Evolutionary conservation across 1,140 invertebrate genomes (phyloP).

Genomic region (Ylistrum balloti): DNA sequence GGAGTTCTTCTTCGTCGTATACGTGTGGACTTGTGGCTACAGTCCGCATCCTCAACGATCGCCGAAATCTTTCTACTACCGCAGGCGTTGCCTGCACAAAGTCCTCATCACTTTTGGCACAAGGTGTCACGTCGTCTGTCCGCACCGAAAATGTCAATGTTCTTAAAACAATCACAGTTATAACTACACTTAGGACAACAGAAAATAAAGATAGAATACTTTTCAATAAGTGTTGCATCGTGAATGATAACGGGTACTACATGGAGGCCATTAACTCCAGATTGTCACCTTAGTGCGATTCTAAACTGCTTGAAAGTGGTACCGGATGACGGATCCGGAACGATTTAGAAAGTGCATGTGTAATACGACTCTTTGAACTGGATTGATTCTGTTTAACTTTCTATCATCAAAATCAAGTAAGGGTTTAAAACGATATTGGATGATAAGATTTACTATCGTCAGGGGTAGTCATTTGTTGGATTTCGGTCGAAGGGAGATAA

Average conservation of each 20-base stretch:
- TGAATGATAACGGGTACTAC: background rate
- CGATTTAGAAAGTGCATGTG: background rate
- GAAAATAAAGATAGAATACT: background rate
- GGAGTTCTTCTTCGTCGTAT: constrained; percentile 68
- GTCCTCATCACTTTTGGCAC: constrained; percentile 67
- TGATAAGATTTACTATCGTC: no score
- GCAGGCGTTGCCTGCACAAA: constrained; percentile 68
- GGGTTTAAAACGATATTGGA: no score
- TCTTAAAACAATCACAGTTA: constrained; percentile 65
- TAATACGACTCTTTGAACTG: no score
- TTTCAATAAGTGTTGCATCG: background rate
- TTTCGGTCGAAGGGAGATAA: no score
- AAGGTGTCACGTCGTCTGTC: constrained; percentile 61
- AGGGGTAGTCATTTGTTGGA: no score
- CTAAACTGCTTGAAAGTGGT: background rate
- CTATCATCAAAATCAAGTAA: no score
- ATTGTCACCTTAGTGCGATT: no score
- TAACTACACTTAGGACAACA: constrained; percentile 47
- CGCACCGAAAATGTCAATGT: constrained; percentile 68
- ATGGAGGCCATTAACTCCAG: no score
- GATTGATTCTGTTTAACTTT: no score
- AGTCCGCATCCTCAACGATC: constrained; percentile 71
- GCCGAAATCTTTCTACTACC: constrained; percentile 67
- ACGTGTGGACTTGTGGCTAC: constrained; percentile 62
- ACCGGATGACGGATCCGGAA: background rate